phyloP scores from a whole-genome alignment of 1,140 invertebrate species.

The Bicyclus anynana region DNA sequence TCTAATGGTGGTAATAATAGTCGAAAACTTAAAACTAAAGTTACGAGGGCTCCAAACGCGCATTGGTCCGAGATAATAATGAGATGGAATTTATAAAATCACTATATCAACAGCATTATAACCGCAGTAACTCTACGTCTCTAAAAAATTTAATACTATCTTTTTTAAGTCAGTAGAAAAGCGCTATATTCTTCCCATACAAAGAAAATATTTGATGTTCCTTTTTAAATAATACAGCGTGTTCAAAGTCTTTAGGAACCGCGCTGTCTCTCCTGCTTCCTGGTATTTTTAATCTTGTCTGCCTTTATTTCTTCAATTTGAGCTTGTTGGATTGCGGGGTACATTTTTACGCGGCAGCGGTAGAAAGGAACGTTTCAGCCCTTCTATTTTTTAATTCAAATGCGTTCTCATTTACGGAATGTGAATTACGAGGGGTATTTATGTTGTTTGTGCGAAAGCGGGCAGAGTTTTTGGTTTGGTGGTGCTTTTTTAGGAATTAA shows the following conservation, averaged over 20 bases:
- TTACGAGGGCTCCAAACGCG: too few species aligned
- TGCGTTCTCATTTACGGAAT: not conserved
- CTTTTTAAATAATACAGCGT: not conserved
- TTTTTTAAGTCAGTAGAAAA: not conserved
- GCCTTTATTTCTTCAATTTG: not conserved
- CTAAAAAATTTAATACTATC: too few species aligned
- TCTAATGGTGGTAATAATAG: too few species aligned
- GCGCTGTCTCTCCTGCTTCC: not conserved
- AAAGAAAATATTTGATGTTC: not conserved
- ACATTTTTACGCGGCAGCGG: not conserved
- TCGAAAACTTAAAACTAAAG: too few species aligned
- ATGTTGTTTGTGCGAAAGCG: not conserved
- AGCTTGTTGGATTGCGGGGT: not conserved
- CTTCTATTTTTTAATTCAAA: slow-evolving; percentile 2
- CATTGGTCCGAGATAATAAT: too few species aligned
- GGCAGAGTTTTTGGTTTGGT: not conserved
- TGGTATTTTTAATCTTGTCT: slow-evolving; percentile 3
- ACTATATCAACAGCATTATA: too few species aligned
- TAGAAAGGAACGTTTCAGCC: not conserved
- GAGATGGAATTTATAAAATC: too few species aligned
- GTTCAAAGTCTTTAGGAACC: not conserved
- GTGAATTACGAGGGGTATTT: not conserved
- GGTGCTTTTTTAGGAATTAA: not conserved
- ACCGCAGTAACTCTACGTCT: too few species aligned
- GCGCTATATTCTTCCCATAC: not conserved